A percentile compares a stretch with the other conserved stretches of the same genome.
These are phyloP conservation scores for Epizoanthus fatuus DNA, from an alignment of 92 coral and sea anemone genomes.

Conservation along the genomic window DNA sequence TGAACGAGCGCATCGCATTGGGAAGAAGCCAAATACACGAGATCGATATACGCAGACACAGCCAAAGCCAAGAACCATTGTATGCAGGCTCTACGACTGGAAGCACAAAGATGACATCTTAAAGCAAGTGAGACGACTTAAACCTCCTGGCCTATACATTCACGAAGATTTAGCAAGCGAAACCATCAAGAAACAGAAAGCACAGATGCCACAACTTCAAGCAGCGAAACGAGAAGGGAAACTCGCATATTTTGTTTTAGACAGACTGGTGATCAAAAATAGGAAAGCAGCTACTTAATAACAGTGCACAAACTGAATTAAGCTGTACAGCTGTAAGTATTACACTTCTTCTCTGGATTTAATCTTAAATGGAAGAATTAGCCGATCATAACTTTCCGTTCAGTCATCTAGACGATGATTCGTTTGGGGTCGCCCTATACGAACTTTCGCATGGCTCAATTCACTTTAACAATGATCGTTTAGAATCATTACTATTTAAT, in stretches of 20 bases:
- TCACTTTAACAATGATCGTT: not conserved
- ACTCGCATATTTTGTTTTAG: too few species aligned
- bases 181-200: conserved; percentile 38
- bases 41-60: conserved; percentile 26
- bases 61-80: conserved; percentile 48
- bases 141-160: conserved; percentile 43
- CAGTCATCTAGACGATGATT: conserved; percentile 5
- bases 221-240: conserved; percentile 49
- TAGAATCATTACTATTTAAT: conserved; percentile 12
- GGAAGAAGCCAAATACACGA: conserved; percentile 34
- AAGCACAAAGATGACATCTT: conserved; percentile 45
- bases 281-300: too few species aligned
- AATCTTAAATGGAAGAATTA: too few species aligned
- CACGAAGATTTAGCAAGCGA: conserved; percentile 46
- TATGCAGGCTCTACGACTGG: conserved; percentile 50
- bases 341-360: too few species aligned
- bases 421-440: conserved; percentile 9
- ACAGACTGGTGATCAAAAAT: too few species aligned
- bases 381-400: not conserved
- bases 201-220: conserved; percentile 34
- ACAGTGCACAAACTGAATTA: too few species aligned
- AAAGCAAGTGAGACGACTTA: conserved; percentile 42
- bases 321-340: too few species aligned
- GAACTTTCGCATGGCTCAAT: not conserved
- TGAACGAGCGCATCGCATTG: conserved; percentile 55